Conservation (phyloP, 35 echinoderm and acorn worm species). For the Ophioderma brevispina region DNA sequence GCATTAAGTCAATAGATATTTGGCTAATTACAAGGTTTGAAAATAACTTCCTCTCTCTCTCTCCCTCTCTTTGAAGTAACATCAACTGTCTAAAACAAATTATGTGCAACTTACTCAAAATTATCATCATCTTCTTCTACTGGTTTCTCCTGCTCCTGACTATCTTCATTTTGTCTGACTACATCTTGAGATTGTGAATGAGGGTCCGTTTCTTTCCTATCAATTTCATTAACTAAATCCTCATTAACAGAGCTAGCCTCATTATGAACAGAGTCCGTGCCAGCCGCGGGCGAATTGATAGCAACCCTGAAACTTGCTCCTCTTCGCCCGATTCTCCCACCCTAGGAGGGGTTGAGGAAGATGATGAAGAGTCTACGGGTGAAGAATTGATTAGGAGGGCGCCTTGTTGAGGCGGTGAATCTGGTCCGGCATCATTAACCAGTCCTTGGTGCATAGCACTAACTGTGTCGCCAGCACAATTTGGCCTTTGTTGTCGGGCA, state of each 20-base stretch:
- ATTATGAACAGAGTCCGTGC: background rate
- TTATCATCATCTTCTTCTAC: conserved; percentile 27
- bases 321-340: background rate
- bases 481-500: background rate
- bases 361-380: background rate
- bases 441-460: background rate
- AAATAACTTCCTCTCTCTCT: too few relatives aligned
- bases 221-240: background rate
- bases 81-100: too few relatives aligned
- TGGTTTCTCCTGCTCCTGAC: background rate
- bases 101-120: conserved; percentile 4
- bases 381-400: background rate
- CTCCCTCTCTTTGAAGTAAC: too few relatives aligned
- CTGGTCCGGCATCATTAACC: background rate
- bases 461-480: background rate
- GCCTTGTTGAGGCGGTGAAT: conserved; percentile 14
- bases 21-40: too few relatives aligned
- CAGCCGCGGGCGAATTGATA: background rate
- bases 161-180: background rate
- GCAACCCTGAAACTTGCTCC: conserved; percentile 13
- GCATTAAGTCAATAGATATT: too few relatives aligned
- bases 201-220: background rate
- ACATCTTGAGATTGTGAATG: background rate
- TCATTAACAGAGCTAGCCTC: background rate
- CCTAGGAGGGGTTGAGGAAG: background rate